phyloP scores from a whole-genome alignment of 2,888 invertebrate species.

The Patella pellucida region DNA sequence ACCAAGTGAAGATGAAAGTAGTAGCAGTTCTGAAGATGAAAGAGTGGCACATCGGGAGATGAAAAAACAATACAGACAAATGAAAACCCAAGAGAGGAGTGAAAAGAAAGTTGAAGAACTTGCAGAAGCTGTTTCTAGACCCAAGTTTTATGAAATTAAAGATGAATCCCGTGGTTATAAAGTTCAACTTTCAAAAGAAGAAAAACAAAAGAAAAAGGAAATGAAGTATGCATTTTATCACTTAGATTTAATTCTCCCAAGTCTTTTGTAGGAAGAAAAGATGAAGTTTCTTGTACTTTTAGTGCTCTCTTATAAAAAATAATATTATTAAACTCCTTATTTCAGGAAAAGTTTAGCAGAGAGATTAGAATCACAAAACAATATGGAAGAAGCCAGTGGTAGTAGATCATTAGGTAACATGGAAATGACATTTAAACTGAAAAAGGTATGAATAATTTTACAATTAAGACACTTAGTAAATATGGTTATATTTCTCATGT shows the following conservation, averaged over 20 bases:
- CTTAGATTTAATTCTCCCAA: not conserved
- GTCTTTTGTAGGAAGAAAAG: too few species aligned
- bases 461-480: not conserved
- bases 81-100: slow-evolving; percentile 71
- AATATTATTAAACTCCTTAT: slow-evolving; percentile 26
- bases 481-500: too few species aligned
- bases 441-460: slow-evolving; percentile 44
- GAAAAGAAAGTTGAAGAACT: slow-evolving; percentile 59
- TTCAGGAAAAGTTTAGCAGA: slow-evolving; percentile 82
- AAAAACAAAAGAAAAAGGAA: slow-evolving; percentile 44
- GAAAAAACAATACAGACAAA: slow-evolving; percentile 76
- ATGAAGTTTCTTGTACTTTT: too few species aligned
- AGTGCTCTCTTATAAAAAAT: too few species aligned
- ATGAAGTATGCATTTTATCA: slow-evolving; percentile 29
- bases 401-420: slow-evolving; percentile 72
- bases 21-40: slow-evolving; percentile 77
- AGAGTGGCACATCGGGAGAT: slow-evolving; percentile 80
- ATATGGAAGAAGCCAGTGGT: slow-evolving; percentile 72
- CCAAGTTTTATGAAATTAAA: slow-evolving; percentile 77
- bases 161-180: slow-evolving; percentile 71
- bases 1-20: slow-evolving; percentile 68
- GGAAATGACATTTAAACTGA: slow-evolving; percentile 62
- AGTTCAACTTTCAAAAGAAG: slow-evolving; percentile 72
- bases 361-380: slow-evolving; percentile 77
- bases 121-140: slow-evolving; percentile 61